Conservation (phyloP, 2,888 invertebrate genomes). For the Amphipyra tragopoginis region DNA sequence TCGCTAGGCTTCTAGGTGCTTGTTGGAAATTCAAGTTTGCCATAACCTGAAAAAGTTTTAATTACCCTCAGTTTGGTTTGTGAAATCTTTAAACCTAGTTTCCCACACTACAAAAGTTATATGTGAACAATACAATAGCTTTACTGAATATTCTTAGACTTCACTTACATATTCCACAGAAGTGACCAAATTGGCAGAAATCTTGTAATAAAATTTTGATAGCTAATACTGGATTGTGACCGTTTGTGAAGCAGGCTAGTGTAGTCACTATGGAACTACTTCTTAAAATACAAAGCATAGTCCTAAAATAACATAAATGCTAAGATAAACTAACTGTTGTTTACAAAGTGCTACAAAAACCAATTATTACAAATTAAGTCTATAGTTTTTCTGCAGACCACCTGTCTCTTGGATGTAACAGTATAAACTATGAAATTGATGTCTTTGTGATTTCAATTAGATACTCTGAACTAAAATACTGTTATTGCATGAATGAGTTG, state of each 20-base stretch:
- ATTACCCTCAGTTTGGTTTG: constrained; percentile 33
- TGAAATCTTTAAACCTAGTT: not conserved
- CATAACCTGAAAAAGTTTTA: constrained; percentile 92
- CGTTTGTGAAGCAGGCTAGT: constrained; percentile 4
- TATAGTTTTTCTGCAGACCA: constrained; percentile 11
- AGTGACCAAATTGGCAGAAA: constrained; percentile 5
- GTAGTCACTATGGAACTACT: constrained; percentile 7
- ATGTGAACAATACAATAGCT: constrained; percentile 9
- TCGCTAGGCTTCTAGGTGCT: constrained; percentile 96
- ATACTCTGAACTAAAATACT: not conserved
- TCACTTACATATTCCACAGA: constrained; percentile 9
- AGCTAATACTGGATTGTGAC: constrained; percentile 1
- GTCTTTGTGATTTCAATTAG: not conserved
- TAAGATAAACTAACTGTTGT: constrained; percentile 31
- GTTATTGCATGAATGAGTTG: not conserved
- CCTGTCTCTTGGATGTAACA: not conserved
- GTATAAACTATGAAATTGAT: constrained; percentile 4
- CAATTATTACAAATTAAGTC: constrained; percentile 19
- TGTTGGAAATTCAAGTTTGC: constrained; percentile 98
- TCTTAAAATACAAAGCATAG: constrained; percentile 10
- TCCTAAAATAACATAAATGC: constrained; percentile 14
- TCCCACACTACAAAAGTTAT: constrained; percentile 5
- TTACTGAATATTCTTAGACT: constrained; percentile 15
- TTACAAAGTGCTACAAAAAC: constrained; percentile 10
- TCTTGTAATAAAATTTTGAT: constrained; percentile 5